Base-by-base conservation (phyloP, 2,888 invertebrate genomes). In the Scaptomyza caliginosa region DNA sequence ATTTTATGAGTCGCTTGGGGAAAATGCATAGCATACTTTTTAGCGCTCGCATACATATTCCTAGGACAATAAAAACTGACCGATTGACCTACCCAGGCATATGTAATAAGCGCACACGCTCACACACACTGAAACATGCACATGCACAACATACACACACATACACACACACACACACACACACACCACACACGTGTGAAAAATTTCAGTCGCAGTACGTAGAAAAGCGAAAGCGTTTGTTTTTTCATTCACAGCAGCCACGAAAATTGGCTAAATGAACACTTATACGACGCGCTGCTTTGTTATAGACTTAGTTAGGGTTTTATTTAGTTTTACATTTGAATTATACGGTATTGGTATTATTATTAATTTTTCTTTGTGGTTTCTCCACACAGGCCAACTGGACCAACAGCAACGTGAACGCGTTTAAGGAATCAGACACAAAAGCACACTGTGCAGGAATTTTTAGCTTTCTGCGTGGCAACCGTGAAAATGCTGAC, bases 21-120 rank as follows among this genome's bases (percentile, higher is more conserved):
- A 63, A 74, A 70, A 60, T 43, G 45, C 39, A 58, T 59, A 57
- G 72, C 74, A 77, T 67, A 80, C 63, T 74, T 74, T 60, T 58
- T 43, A 54, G 70, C 43, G 50, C 2, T 10, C 49, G 24, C 8
- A 10, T 28, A 42, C 45, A 55, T 48, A 55, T 67, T 40, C 32
- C 51, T 56, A 32, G 26, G 57, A 57, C 49, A 42, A 28, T 36
- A 45, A 68, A 62, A 50, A 67, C 85, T 86, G 85, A 86, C 85
- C 83, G 76, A 86, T 86, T 86, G 83, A 84, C 83, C 86, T 82
- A 83, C 74, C 86, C 77, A 77, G 84, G 73, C 81, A 83, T 83
- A 82, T 83, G 83, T 79, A 82, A 82, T 79, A 74, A 68, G 54
- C 51, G 21, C 63, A 58, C 55, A 49, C 71, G 62, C 48, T 34